Percentiles rank a stretch among this genome's conserved stretches.
Evolutionary conservation across 2,797 vertebrate species (phyloP).

Genomic region (Schizothorax lantsangensis): DNA sequence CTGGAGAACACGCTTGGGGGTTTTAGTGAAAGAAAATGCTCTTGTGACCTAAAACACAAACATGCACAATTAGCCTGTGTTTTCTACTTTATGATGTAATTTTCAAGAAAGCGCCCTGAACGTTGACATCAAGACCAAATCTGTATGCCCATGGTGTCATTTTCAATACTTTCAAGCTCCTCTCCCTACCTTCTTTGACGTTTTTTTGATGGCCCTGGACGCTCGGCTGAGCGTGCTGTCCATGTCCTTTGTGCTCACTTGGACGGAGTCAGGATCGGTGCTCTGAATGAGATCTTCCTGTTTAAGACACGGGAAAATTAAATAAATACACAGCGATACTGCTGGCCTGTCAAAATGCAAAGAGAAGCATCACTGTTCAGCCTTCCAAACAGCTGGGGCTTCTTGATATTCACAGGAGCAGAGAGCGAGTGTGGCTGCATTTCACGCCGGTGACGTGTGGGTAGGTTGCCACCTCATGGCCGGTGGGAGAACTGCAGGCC

Average conservation of each 20-base stretch:
- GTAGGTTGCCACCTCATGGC: slow-evolving; percentile 71
- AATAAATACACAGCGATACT: slow-evolving; percentile 49
- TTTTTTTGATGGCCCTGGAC: slow-evolving; percentile 97
- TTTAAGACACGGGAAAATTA: slow-evolving; percentile 53
- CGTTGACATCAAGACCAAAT: not conserved
- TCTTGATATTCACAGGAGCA: slow-evolving; percentile 47
- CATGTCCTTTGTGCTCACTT: slow-evolving; percentile 98
- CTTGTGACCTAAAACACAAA: slow-evolving; percentile 86
- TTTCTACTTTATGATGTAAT: slow-evolving; percentile 1
- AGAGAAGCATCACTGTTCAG: slow-evolving; percentile 32
- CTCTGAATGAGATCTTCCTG: slow-evolving; percentile 94
- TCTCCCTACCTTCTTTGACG: slow-evolving; percentile 91
- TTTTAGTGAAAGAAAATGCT: slow-evolving; percentile 97
- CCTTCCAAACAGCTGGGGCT: slow-evolving; percentile 48
- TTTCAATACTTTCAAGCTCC: slow-evolving; percentile 13
- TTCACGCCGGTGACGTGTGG: not conserved
- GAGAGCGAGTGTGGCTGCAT: not conserved
- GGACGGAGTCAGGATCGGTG: slow-evolving; percentile 92
- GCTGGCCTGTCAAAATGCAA: slow-evolving; percentile 60
- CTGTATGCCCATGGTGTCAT: not conserved
- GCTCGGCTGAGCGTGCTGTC: slow-evolving; percentile 97
- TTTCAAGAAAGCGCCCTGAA: too few species aligned
- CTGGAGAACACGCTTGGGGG: slow-evolving; percentile 92
- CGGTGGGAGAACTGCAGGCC: not conserved
- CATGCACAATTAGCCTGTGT: not conserved